Evolutionary conservation across 2,888 invertebrate species (phyloP).

Genomic region (Polia nebulosa): DNA sequence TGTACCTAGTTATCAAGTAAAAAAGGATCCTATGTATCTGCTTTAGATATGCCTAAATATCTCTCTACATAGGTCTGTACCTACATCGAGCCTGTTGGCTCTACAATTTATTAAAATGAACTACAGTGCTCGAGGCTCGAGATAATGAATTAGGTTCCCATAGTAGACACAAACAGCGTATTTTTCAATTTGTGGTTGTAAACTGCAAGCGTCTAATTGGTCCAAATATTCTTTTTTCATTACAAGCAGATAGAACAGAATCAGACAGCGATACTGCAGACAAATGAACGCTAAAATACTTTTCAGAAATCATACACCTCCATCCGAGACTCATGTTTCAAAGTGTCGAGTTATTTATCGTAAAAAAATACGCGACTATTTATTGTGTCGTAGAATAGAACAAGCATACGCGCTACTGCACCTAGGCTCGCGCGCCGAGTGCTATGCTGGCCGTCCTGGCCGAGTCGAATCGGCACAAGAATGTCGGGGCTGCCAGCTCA

Average conservation of each 20-base stretch:
- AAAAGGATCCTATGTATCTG: not conserved
- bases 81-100: too few relatives aligned
- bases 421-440: constrained; percentile 35
- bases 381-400: constrained; percentile 13
- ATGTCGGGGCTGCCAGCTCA: constrained; percentile 57
- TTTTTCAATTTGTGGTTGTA: not conserved
- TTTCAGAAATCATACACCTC: constrained; percentile 23
- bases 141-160: constrained; percentile 30
- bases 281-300: constrained; percentile 36
- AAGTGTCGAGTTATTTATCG: constrained; percentile 50
- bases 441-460: constrained; percentile 40
- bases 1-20: not conserved
- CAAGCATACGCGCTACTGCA: constrained; percentile 24
- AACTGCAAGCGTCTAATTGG: constrained; percentile 12
- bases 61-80: too few relatives aligned
- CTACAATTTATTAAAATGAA: not conserved
- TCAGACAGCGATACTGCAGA: not conserved
- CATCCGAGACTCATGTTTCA: constrained; percentile 30
- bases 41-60: not conserved
- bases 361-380: constrained; percentile 62
- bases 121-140: constrained; percentile 2
- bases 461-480: constrained; percentile 47
- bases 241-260: too few relatives aligned
- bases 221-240: not conserved
- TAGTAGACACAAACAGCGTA: not conserved